Conservation (phyloP, 1,140 invertebrate species). For the Ectropis grisescens region DNA sequence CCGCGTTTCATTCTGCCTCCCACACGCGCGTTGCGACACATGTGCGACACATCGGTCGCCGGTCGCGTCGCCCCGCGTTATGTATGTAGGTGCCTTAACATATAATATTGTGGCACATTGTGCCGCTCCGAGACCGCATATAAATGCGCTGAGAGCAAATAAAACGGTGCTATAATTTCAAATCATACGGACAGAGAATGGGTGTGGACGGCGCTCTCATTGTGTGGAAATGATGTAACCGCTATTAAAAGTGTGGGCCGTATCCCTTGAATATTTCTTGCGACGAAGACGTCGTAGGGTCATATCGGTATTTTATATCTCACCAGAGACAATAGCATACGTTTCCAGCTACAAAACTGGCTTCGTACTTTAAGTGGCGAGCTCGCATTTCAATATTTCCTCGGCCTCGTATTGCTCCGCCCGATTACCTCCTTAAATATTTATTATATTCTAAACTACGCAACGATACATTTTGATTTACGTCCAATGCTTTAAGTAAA, state of each 20-base stretch:
- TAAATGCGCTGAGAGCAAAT: constrained; percentile 66
- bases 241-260: constrained; percentile 68
- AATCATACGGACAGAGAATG: constrained; percentile 70
- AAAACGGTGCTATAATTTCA: constrained; percentile 70
- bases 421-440: constrained; percentile 20
- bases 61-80: constrained; percentile 12
- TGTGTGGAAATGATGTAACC: constrained; percentile 70
- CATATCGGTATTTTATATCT: constrained; percentile 69
- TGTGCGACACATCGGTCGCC: constrained; percentile 41
- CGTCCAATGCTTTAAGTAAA: too few species aligned
- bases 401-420: constrained; percentile 9
- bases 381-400: constrained; percentile 36
- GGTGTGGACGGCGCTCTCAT: constrained; percentile 66
- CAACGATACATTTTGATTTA: constrained; percentile 1
- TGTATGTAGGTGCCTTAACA: constrained; percentile 46
- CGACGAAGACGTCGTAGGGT: constrained; percentile 62
- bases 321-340: constrained; percentile 60
- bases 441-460: constrained; percentile 4
- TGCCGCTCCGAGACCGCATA: constrained; percentile 54
- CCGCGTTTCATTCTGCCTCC: constrained; percentile 54
- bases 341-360: constrained; percentile 59
- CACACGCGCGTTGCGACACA: constrained; percentile 43
- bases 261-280: constrained; percentile 68
- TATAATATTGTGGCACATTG: constrained; percentile 60
- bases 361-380: constrained; percentile 45